Conservation (phyloP, 1,140 invertebrate genomes). For the Chironomus tepperi region DNA sequence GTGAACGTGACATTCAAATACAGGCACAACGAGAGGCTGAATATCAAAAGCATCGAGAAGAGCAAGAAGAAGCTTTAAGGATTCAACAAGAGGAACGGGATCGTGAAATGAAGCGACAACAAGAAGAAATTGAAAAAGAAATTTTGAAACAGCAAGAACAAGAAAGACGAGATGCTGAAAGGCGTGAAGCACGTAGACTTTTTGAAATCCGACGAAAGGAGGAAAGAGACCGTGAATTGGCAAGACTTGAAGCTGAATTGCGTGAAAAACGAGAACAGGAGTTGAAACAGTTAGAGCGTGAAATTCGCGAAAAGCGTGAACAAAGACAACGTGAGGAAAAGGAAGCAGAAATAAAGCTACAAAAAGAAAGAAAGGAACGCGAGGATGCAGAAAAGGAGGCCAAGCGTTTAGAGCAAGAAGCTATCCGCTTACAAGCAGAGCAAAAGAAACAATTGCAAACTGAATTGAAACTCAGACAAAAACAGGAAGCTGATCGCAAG, state of each 20-base stretch:
- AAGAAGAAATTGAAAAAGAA: slow-evolving; percentile 3
- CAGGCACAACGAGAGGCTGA: neutral
- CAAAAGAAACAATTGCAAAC: neutral
- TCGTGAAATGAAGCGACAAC: neutral
- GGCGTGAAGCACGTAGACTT: neutral
- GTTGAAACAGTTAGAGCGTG: neutral
- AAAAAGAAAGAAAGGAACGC: neutral
- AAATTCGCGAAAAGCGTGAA: slow-evolving; percentile 19
- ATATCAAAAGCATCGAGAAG: neutral
- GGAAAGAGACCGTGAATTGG: neutral
- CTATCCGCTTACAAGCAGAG: neutral
- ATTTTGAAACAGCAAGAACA: slow-evolving; percentile 1
- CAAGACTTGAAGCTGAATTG: slow-evolving; percentile 15
- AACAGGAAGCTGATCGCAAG: slow-evolving; percentile 2
- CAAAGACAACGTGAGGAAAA: slow-evolving; percentile 1
- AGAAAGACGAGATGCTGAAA: neutral
- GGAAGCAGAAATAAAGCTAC: neutral
- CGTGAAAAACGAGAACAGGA: neutral
- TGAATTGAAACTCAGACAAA: neutral
- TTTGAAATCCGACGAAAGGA: neutral
- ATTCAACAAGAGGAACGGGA: slow-evolving; percentile 17
- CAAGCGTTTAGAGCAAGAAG: neutral
- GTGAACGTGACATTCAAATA: slow-evolving; percentile 26
- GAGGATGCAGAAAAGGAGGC: neutral
- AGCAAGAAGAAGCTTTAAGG: neutral